phyloP scores from a whole-genome alignment of 1,140 invertebrate species.

The Philotrypesis tridentata region DNA sequence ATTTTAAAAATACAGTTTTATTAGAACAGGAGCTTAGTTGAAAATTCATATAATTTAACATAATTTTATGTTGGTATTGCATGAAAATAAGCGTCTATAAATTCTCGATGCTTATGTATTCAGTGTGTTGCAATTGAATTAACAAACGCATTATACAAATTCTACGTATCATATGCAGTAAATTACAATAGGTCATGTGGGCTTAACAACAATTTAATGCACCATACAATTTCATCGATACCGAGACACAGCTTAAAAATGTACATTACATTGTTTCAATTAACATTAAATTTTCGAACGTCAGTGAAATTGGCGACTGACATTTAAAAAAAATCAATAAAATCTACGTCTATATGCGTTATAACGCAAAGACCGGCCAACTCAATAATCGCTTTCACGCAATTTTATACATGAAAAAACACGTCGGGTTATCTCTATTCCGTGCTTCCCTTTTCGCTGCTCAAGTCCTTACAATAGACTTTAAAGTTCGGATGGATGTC shows the following conservation, averaged over 20 bases:
- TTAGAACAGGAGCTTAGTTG: not conserved
- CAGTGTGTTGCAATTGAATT: not conserved
- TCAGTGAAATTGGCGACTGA: not conserved
- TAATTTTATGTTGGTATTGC: not conserved
- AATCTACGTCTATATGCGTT: not conserved
- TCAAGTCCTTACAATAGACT: slow-evolving; percentile 32
- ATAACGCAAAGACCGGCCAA: not conserved
- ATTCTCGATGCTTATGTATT: not conserved
- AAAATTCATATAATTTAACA: not conserved
- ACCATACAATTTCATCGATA: no score
- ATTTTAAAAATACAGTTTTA: slow-evolving; percentile 21
- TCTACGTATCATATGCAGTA: not conserved
- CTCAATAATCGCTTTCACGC: not conserved
- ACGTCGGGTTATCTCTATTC: not conserved
- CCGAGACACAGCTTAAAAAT: no score
- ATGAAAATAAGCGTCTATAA: not conserved
- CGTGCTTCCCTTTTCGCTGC: not conserved
- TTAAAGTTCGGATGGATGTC: slow-evolving; percentile 11
- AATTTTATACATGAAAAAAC: no score
- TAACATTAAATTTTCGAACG: no score
- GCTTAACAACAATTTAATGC: no score
- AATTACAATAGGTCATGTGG: not conserved
- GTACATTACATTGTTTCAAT: no score
- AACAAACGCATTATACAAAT: not conserved
- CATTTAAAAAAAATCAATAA: not conserved